Percentiles rank a stretch among this genome's conserved stretches.
Evolutionary conservation across 2,888 invertebrate species (phyloP).

Genomic region (Cyaniris semiargus): DNA sequence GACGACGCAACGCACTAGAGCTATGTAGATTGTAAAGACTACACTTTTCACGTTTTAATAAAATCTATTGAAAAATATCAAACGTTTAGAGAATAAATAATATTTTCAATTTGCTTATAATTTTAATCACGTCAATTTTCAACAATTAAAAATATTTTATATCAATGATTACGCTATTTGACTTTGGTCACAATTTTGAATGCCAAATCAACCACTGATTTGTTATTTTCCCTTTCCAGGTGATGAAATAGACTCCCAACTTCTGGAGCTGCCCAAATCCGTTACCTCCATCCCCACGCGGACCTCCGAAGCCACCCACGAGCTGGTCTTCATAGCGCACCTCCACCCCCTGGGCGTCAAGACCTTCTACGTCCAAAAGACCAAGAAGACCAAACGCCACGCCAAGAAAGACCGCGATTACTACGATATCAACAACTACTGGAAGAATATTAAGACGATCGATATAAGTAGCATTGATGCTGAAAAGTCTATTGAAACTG

Average conservation of each 20-base stretch:
- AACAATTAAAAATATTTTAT: too few relatives aligned
- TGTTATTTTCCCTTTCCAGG: too few relatives aligned
- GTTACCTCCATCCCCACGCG: slow-evolving; percentile 82
- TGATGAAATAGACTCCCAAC: slow-evolving; percentile 79
- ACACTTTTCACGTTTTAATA: too few relatives aligned
- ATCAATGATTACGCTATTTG: too few relatives aligned
- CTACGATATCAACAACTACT: slow-evolving; percentile 48
- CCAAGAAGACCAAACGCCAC: slow-evolving; percentile 45
- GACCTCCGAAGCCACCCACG: slow-evolving; percentile 81
- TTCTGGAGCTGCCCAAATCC: slow-evolving; percentile 81
- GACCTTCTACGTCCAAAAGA: slow-evolving; percentile 77
- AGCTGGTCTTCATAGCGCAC: slow-evolving; percentile 85
- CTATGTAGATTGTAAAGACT: too few relatives aligned
- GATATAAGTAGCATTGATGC: slow-evolving; percentile 48
- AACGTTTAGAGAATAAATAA: too few relatives aligned
- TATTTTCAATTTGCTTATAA: neutral
- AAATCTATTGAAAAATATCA: too few relatives aligned
- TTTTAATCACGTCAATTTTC: too few relatives aligned
- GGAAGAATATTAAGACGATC: slow-evolving; percentile 45
- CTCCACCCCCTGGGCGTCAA: slow-evolving; percentile 84
- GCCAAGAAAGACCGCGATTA: slow-evolving; percentile 43
- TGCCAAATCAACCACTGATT: too few relatives aligned
- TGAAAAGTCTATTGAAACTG: slow-evolving; percentile 42
- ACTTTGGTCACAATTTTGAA: too few relatives aligned
- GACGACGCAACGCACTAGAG: too few relatives aligned